These are phyloP conservation scores for Agriopis aurantiaria DNA, from an alignment of 2,888 invertebrate species.

Conservation along the genomic window DNA sequence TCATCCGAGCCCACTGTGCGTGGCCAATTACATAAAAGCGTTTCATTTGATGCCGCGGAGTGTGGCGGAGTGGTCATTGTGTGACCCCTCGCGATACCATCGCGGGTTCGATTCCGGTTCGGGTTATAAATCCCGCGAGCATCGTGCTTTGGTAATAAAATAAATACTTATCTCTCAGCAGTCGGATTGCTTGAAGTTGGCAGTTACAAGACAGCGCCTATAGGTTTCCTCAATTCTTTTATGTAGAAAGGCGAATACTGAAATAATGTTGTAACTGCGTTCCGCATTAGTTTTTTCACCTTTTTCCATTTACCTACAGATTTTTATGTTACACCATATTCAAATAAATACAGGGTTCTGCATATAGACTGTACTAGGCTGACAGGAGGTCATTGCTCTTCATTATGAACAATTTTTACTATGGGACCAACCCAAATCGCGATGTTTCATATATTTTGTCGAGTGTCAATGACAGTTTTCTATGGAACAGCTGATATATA, in stretches of 20 bases:
- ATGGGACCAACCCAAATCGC: no score
- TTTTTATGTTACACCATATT: no score
- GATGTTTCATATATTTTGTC: no score
- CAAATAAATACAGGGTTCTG: no score
- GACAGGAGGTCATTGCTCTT: no score
- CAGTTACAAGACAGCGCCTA: background rate
- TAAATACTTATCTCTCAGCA: conserved; percentile 33
- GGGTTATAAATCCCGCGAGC: conserved; percentile 28
- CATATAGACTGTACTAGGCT: no score
- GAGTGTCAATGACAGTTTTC: no score
- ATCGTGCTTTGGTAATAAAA: conserved; percentile 33
- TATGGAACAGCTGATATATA: no score
- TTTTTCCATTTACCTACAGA: background rate
- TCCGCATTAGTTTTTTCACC: background rate
- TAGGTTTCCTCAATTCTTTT: background rate
- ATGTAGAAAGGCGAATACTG: background rate
- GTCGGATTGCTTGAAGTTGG: background rate
- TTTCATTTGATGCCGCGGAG: conserved; percentile 72
- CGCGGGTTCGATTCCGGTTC: conserved; percentile 39
- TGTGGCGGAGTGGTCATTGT: conserved; percentile 63
- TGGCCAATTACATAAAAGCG: conserved; percentile 74
- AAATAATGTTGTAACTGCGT: background rate
- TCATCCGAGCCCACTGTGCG: conserved; percentile 53
- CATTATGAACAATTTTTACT: no score
- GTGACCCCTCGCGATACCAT: conserved; percentile 72